These are phyloP conservation scores for Drosophila micromelanica DNA, from an alignment of 1,140 invertebrate genomes.

Conservation along the genomic window DNA sequence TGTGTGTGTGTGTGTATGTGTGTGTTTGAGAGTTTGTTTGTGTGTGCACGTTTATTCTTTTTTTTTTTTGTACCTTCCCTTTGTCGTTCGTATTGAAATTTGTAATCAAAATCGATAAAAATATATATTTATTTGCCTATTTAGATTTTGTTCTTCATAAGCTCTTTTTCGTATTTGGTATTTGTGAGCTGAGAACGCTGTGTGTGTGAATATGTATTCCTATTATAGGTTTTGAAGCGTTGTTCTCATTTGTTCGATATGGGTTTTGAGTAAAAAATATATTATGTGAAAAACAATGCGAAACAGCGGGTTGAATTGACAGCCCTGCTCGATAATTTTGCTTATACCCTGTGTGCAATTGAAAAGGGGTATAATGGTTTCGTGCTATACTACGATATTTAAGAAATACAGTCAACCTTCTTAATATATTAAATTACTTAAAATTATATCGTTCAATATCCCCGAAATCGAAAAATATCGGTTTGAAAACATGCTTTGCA, in stretches of 20 bases:
- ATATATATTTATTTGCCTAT: constrained; percentile 43
- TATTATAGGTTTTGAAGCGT: constrained; percentile 6
- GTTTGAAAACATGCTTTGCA: too few relatives aligned
- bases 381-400: too few relatives aligned
- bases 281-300: background rate
- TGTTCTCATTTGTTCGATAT: constrained; percentile 2
- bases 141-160: constrained; percentile 54
- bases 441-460: background rate
- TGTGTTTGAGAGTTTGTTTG: constrained; percentile 22
- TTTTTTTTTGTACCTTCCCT: constrained; percentile 47
- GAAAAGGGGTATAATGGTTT: too few relatives aligned
- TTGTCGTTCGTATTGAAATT: constrained; percentile 75
- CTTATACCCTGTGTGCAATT: background rate
- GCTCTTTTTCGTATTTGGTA: constrained; percentile 32
- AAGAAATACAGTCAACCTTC: too few relatives aligned
- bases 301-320: background rate
- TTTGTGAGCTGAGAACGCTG: constrained; percentile 11
- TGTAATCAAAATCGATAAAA: constrained; percentile 82
- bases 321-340: background rate
- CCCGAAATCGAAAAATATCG: too few relatives aligned
- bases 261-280: background rate
- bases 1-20: constrained; percentile 2
- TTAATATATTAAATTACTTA: too few relatives aligned
- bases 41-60: constrained; percentile 37
- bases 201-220: background rate